A percentile compares a stretch with the other conserved stretches of the same genome.
Evolutionary conservation across 1,140 invertebrate species (phyloP).

Genomic region (Bilobella aurantiaca): DNA sequence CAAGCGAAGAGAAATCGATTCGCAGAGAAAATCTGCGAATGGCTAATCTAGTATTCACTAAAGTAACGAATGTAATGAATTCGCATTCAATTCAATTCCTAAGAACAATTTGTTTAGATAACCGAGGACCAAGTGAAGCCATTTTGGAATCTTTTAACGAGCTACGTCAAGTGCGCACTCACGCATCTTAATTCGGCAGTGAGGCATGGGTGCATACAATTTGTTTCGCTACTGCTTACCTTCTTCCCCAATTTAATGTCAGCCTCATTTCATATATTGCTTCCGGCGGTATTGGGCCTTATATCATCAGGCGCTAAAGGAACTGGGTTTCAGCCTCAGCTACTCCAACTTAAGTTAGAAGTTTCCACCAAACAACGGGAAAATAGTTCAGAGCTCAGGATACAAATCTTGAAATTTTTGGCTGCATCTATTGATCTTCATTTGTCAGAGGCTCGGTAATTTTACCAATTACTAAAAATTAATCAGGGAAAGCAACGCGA

Average conservation of each 20-base stretch:
- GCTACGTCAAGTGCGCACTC: conserved; percentile 27
- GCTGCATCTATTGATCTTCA: conserved; percentile 19
- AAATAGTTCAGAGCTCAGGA: conserved; percentile 13
- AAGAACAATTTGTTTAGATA: conserved; percentile 18
- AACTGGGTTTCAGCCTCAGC: neutral
- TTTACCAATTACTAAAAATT: no score
- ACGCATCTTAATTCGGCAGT: conserved; percentile 23
- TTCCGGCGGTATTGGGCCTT: conserved; percentile 22
- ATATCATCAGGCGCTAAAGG: conserved; percentile 16
- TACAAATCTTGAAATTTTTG: conserved; percentile 19
- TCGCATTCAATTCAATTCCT: neutral
- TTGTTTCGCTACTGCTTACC: conserved; percentile 19
- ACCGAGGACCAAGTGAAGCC: conserved; percentile 28
- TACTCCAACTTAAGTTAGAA: conserved; percentile 23
- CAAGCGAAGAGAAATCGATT: conserved; percentile 20
- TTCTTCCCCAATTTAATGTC: conserved; percentile 24
- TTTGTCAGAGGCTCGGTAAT: no score
- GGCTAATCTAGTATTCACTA: neutral
- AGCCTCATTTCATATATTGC: conserved; percentile 15
- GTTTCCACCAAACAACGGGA: conserved; percentile 26
- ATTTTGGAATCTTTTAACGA: conserved; percentile 30
- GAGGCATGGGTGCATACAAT: conserved; percentile 21
- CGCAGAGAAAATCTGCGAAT: conserved; percentile 29
- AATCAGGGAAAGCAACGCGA: no score
- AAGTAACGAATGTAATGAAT: neutral